Base-by-base conservation (phyloP, 2,888 invertebrate species). In the Drosophila affinis region DNA sequence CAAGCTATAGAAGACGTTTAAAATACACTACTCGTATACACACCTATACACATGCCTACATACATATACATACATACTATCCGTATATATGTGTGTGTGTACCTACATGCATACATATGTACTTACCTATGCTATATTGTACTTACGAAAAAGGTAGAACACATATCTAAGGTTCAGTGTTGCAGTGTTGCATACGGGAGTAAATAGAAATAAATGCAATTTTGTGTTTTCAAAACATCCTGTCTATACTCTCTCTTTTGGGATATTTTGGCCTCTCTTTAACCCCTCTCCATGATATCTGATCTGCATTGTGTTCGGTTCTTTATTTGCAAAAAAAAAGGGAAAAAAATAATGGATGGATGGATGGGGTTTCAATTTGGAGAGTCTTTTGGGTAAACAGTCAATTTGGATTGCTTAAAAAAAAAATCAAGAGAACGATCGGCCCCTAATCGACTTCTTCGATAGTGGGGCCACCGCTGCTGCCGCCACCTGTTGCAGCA, bases 361-460 rank as follows among this genome's bases (percentile, higher is more conserved):
- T 24, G 24, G 24, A 24, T 5, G 32, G n/a, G 21, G 29, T 14
- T 49, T 2, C n/a, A 62, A 39, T 29, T 60, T 32, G 5, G 10
- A 32, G 49, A 12, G 18, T 7, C 39, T 54, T 52, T 14, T 14
- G 39, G 39, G 39, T 14, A 5, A 48, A 62, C 45, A 48, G 62
- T 27, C 18, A 54, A 18, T 59, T 52, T 55, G n/a, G 52, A 65
- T 9, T 29, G 54, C 52, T 46, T n/a, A 9, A 12, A 51, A 34
- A 44, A 24, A 24, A 5, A 3, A 10, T 32, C 34, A 34, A 21
- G 21, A 10, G 7, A 14, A 24, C 3, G 17, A 29, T 32, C 6
- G 6, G 12, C 10, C n/a, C 12, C 76, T 86, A 91, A 51, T 97
- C 97, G 87, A 97, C 97, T 93, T 97, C 97, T 92, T 97, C 97